Conservation (phyloP, 2,797 vertebrate genomes). For the Sorex maritimensis region DNA sequence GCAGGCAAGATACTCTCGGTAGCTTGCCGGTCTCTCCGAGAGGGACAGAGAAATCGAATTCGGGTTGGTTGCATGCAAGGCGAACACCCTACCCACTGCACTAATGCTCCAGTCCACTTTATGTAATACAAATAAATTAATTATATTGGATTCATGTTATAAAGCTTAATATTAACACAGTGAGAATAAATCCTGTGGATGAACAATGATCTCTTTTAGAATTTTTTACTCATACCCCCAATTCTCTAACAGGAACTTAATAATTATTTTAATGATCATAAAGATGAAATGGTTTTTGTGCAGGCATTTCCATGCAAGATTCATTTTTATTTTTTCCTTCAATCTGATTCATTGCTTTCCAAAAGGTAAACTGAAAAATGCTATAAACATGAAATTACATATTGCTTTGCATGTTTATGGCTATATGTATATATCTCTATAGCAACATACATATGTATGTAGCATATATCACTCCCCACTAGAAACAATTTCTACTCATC, state of each 20-base stretch:
- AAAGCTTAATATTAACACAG: conserved; percentile 53
- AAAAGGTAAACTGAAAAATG: conserved; percentile 54
- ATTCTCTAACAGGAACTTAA: not conserved
- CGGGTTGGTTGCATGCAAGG: no score
- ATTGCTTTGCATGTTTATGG: not conserved
- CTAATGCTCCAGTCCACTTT: not conserved
- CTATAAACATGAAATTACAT: not conserved
- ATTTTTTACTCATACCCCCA: not conserved
- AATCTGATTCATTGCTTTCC: not conserved
- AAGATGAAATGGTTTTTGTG: not conserved
- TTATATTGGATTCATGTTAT: conserved; percentile 45
- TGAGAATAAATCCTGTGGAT: conserved; percentile 17
- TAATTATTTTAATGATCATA: conserved; percentile 7
- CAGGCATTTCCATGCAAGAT: not conserved
- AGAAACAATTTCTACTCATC: conserved; percentile 6
- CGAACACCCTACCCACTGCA: no score
- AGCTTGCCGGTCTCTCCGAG: no score
- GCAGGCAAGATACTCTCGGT: no score
- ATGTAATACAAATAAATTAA: conserved; percentile 14
- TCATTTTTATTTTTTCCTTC: conserved; percentile 50
- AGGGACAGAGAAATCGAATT: no score
- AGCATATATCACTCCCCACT: not conserved
- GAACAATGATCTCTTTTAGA: conserved; percentile 1
- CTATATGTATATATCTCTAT: not conserved
- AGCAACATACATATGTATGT: not conserved